phyloP scores from a whole-genome alignment of 2,113 vertebrate species.

The Chaetops frenatus region DNA sequence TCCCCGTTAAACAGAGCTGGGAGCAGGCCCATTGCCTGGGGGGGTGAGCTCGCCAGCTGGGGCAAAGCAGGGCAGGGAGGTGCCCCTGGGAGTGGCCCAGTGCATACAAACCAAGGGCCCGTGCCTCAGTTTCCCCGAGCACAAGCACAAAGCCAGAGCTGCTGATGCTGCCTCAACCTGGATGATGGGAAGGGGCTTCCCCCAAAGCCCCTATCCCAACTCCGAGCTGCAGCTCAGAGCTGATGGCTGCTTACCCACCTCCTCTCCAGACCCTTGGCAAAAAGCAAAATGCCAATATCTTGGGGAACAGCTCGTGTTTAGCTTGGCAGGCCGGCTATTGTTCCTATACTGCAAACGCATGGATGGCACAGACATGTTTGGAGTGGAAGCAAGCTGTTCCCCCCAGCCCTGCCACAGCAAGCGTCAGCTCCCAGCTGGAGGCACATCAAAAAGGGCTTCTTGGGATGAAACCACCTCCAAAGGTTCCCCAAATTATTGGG shows the following conservation, averaged over 20 bases:
- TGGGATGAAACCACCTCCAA: neutral
- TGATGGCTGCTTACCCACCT: neutral
- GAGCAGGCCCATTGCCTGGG: neutral
- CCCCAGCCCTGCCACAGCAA: neutral
- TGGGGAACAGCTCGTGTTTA: neutral
- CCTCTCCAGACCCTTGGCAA: neutral
- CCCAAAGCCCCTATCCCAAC: neutral
- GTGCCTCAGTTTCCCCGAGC: neutral
- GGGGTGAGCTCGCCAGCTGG: too few relatives aligned
- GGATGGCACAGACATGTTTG: neutral
- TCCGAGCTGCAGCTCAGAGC: neutral
- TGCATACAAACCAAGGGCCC: rapidly evolving
- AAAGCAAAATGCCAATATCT: neutral
- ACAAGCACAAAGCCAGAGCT: rapidly evolving
- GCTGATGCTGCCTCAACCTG: neutral
- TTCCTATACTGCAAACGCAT: neutral
- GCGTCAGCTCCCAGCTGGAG: neutral
- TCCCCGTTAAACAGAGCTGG: neutral
- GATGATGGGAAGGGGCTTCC: neutral
- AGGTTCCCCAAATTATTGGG: neutral
- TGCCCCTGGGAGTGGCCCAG: neutral
- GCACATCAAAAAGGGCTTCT: neutral
- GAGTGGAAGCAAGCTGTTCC: neutral
- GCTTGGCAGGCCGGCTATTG: neutral
- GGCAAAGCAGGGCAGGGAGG: neutral